Evolutionary conservation across 2,888 invertebrate species (phyloP), one percentile per base, ranked within the genome.

Genomic region (Caenorhabditis becei): DNA sequence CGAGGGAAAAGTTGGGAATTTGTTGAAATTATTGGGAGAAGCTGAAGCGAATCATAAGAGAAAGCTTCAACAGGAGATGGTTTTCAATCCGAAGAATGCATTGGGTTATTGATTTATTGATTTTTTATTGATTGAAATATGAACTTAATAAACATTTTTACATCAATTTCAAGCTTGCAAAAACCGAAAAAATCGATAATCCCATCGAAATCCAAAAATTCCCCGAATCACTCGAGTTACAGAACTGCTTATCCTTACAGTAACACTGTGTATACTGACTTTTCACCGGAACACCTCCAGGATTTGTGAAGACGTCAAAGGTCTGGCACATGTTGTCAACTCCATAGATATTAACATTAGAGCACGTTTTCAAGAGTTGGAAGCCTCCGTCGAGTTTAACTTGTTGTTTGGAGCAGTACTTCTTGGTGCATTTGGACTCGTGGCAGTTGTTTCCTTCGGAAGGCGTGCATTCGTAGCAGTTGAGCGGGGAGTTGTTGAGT

Each of bases 241-340:
- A 85, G 51, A 77, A 83, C 41, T 82, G 82, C 35, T 84, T 85
- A 62, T 83, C 80, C 61, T 84, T 85, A 54, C 85, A 86, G 49
- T 58, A 83, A 32, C 85, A 85, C 47, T 83, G 85, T 4, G 72
- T 77, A 23, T 71, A 78, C 14, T 67, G 70, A 58, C 54, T 82
- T 41, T 77, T 77, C 8, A 85, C 75, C 14, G 82, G 56, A 24
- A 83, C 71, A 2, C 85, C 83, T 3, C 82, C 85, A 4, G 83
- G 85, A 51, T 79, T 83, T 2, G 82, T 61, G n/a, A 79, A 53
- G 2, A 86, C 70, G 44, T 84, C 84, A 47, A 61, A 72, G 4
- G 62, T 77, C 26, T 77, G 56, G 61, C 85, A 86, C 2, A 66
- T 47, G 49, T 84, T 84, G 44, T 87, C 85, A 16, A 81, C 53